These are phyloP conservation scores for Myodes glareolus DNA, from an alignment of 2,113 vertebrate species.

Conservation along the genomic window DNA sequence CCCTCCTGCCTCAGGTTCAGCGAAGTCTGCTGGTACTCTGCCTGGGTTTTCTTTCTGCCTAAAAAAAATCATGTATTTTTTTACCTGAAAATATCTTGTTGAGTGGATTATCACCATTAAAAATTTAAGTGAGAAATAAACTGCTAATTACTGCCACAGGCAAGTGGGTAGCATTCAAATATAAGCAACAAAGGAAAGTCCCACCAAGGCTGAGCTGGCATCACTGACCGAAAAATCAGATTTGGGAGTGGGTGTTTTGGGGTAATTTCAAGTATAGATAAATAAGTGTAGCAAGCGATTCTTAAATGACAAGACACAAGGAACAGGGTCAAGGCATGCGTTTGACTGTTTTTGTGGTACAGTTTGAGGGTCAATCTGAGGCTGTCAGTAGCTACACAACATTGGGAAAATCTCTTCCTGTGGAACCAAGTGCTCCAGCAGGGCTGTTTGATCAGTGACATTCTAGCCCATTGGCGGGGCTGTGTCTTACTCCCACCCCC, in stretches of 20 bases:
- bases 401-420: neutral
- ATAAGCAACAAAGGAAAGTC: neutral
- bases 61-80: neutral
- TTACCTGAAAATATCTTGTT: neutral
- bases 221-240: neutral
- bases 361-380: neutral
- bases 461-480: neutral
- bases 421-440: neutral
- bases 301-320: neutral
- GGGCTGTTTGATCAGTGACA: neutral
- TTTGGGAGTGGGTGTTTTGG: neutral
- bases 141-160: neutral
- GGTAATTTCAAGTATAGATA: neutral
- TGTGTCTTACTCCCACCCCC: neutral
- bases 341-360: neutral
- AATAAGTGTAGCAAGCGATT: neutral
- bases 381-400: neutral
- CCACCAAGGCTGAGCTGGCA: neutral
- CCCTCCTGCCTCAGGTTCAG: neutral
- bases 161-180: constrained; percentile 47
- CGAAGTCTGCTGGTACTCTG: neutral
- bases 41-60: neutral
- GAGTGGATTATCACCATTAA: constrained; percentile 33
- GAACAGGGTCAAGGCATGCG: neutral
- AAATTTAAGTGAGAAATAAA: constrained; percentile 17